Percentiles rank a stretch among this genome's conserved stretches.
Conservation (phyloP, 2,888 invertebrate genomes). For the Eudasyphora cyanicolor region DNA sequence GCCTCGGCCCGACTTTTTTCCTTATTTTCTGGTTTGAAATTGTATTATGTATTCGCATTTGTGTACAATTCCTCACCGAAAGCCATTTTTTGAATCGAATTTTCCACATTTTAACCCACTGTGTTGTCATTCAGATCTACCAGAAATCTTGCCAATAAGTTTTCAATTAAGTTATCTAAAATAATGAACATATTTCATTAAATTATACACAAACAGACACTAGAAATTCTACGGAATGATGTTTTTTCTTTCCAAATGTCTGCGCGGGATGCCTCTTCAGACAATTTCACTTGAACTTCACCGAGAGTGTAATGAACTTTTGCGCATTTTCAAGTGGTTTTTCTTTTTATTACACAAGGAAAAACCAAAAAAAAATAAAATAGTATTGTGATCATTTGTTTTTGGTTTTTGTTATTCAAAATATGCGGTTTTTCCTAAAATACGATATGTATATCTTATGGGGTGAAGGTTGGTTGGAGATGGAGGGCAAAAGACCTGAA, state of each 20-base stretch:
- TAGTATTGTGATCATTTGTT: background rate
- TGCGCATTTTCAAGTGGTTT: conserved; percentile 48
- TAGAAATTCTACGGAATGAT: background rate
- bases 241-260: background rate
- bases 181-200: background rate
- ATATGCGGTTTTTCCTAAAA: background rate
- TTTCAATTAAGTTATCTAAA: background rate
- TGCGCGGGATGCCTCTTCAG: background rate
- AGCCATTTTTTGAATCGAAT: too few relatives aligned
- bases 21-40: too few relatives aligned
- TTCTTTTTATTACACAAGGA: background rate
- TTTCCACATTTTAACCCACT: background rate
- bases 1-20: too few relatives aligned
- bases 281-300: conserved; percentile 57
- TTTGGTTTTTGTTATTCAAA: too few relatives aligned
- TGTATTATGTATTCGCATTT: too few relatives aligned
- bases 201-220: background rate
- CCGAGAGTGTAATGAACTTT: conserved; percentile 60
- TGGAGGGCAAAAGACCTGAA: background rate
- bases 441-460: too few relatives aligned
- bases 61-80: too few relatives aligned
- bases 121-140: background rate
- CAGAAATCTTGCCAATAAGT: background rate
- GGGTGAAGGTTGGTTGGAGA: conserved; percentile 5
- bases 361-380: background rate